These are phyloP conservation scores for Pica pica DNA, from an alignment of 2,113 vertebrate species.

Conservation along the genomic window DNA sequence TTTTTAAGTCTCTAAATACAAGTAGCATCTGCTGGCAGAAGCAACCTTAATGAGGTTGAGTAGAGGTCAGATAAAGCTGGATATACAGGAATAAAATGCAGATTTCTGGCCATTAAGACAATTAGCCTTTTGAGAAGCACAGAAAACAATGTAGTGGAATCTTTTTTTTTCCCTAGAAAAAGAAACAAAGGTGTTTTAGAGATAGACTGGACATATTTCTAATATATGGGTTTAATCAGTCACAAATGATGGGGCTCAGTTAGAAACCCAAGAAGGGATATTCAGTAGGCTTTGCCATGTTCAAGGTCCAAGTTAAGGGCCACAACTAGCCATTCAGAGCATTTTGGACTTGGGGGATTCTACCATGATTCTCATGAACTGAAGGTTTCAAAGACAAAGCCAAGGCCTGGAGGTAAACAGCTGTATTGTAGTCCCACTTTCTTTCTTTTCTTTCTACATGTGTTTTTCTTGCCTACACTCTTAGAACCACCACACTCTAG, in stretches of 20 bases:
- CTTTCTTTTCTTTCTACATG: background rate
- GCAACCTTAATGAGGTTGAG: background rate
- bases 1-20: background rate
- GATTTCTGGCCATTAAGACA: background rate
- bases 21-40: constrained; percentile 10
- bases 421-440: background rate
- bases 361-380: background rate
- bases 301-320: background rate
- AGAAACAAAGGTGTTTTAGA: background rate
- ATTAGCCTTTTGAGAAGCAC: background rate
- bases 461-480: background rate
- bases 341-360: background rate
- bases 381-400: background rate
- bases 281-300: background rate
- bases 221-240: background rate
- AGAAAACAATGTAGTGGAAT: background rate
- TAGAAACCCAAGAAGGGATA: background rate
- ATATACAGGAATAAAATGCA: background rate
- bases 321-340: background rate
- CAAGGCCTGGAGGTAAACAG: background rate
- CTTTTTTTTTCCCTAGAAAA: background rate
- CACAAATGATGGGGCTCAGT: background rate
- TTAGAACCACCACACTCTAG: background rate
- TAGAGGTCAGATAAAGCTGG: background rate
- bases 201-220: background rate